Base-by-base conservation (phyloP, 2,113 vertebrate species). In the Brachirus orientalis region DNA sequence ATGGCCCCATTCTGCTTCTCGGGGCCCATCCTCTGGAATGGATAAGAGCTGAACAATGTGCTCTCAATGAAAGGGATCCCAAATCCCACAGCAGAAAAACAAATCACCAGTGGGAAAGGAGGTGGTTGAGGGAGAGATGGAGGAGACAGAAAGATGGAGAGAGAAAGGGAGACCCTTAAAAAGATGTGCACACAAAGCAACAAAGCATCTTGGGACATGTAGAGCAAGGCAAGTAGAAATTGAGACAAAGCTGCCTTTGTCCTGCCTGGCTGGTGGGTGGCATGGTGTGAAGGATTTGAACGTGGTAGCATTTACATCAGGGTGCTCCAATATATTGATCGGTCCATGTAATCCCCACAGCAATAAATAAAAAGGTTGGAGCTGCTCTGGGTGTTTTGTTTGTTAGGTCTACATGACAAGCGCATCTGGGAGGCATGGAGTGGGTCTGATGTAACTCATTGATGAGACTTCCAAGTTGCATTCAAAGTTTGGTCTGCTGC, bases 131-230 rank as follows among this genome's bases (percentile, higher is more conserved):
- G 52, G 77, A 77, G 66, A 69, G 80, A 77, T 59, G 77, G 80
- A 86, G 81, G 71, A 84, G 84, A 87, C 60, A 56, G 75, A 72
- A 61, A 65, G 81, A 86, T 66, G 65, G 68, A 83, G 58, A 55
- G 74, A 78, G 63, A 84, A 75, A 68, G 84, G 81, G 80, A 78
- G 84, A 77, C 57, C 57, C 79, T 84, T 82, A 77, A 84, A 89
- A 87, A 89, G 83, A 91, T 88, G 83, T 76, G 51, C 71, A 57
- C 83, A 89, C 84, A 90, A 89, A 86, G 86, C 81, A 77, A 89
- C 88, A 91, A 91, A 91, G 86, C 81, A 88, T 90, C 86, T 72
- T 47, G 85, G 85, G 85, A 86, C 87, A 88, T 90, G 88, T 89
- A 88, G 83, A 87, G 88, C 88, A 85, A 85, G 86, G 77, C 87